phyloP scores from a whole-genome alignment of 1,140 invertebrate species.

The Apis florea region DNA sequence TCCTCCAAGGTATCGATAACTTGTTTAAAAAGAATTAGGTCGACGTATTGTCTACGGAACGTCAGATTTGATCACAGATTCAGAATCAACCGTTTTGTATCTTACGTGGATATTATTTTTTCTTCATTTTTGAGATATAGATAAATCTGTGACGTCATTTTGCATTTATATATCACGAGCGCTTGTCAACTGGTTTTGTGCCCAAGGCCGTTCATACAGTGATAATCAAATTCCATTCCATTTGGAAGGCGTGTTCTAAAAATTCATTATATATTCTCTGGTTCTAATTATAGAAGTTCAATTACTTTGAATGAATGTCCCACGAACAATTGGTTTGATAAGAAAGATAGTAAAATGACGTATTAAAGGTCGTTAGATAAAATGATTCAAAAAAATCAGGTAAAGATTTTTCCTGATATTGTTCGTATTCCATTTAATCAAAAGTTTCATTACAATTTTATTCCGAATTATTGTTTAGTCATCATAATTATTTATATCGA shows the following conservation, averaged over 20 bases:
- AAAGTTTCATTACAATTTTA: not conserved
- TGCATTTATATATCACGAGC: not conserved
- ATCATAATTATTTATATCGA: not conserved
- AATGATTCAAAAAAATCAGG: not conserved
- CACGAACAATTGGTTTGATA: not conserved
- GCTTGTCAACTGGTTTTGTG: constrained; percentile 10
- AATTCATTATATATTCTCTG: not conserved
- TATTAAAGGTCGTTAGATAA: not conserved
- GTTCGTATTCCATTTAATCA: not conserved
- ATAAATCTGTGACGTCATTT: constrained; percentile 8
- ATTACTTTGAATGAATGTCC: not conserved
- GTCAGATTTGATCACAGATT: constrained; percentile 2
- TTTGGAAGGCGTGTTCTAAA: not conserved
- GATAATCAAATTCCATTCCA: constrained; percentile 13
- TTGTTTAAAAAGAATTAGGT: constrained; percentile 7
- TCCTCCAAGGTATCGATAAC: not conserved
- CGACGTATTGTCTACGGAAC: not conserved
- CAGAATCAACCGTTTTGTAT: not conserved
- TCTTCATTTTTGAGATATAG: not conserved
- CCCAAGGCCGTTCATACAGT: not conserved
- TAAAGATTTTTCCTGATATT: not conserved
- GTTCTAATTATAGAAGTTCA: no score
- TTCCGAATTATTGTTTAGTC: constrained; percentile 5
- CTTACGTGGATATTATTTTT: not conserved
- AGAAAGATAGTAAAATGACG: no score